These are phyloP conservation scores for Morpho helenor DNA, from an alignment of 2,888 invertebrate genomes.

Conservation along the genomic window DNA sequence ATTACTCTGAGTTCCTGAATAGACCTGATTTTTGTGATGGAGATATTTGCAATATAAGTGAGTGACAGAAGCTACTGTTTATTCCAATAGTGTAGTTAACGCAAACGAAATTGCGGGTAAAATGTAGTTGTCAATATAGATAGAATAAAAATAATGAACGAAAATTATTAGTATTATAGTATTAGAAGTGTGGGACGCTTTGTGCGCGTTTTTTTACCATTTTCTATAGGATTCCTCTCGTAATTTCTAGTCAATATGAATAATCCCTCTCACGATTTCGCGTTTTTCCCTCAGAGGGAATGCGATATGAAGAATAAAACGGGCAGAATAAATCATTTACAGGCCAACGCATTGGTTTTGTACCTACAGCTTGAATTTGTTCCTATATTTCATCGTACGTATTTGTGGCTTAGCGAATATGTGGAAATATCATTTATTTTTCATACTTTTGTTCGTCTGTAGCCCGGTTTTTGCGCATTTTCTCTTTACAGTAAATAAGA, in stretches of 20 bases:
- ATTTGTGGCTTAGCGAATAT: conserved; percentile 23
- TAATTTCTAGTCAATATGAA: conserved; percentile 7
- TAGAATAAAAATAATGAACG: too few species aligned
- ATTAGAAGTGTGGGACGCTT: too few species aligned
- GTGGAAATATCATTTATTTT: conserved; percentile 23
- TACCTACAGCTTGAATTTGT: conserved; percentile 25
- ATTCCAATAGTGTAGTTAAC: too few species aligned
- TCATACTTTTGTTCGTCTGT: conserved; percentile 15
- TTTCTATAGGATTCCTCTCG: not conserved
- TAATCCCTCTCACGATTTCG: conserved; percentile 19
- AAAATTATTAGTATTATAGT: too few species aligned
- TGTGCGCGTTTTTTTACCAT: not conserved
- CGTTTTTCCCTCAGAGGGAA: conserved; percentile 32
- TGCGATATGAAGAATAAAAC: conserved; percentile 38
- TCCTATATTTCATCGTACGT: conserved; percentile 25
- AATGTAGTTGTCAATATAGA: too few species aligned
- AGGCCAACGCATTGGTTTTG: conserved; percentile 36
- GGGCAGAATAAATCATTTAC: conserved; percentile 40
- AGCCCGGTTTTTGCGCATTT: conserved; percentile 1
- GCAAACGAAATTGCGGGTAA: too few species aligned
- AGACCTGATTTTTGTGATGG: too few species aligned
- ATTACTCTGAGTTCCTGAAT: too few species aligned
- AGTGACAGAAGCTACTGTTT: too few species aligned
- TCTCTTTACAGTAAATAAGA: not conserved
- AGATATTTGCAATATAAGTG: too few species aligned